A percentile compares a stretch with the other conserved stretches of the same genome.
phyloP scores from a whole-genome alignment of 2,113 vertebrate species.

The Leucoraja erinaceus region DNA sequence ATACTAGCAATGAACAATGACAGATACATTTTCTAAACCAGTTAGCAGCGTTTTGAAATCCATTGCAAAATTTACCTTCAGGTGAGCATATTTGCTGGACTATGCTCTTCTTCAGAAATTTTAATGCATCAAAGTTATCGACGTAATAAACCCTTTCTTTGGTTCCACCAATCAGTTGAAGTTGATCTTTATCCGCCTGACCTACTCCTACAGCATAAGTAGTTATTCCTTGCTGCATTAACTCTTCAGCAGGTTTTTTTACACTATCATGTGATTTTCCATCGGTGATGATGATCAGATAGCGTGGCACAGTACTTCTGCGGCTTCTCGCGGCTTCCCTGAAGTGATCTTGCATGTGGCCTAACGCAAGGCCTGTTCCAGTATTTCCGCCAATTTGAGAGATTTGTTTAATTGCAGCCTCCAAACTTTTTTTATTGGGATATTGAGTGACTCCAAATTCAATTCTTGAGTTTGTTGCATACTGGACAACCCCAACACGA shows the following conservation, averaged over 20 bases:
- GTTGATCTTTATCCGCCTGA: conserved; percentile 47
- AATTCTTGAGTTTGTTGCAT: conserved; percentile 42
- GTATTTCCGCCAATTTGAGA: conserved; percentile 56
- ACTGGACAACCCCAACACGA: conserved; percentile 68
- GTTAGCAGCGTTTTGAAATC: neutral
- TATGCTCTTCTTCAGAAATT: conserved; percentile 60
- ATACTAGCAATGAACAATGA: neutral
- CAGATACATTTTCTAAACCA: neutral
- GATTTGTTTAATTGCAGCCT: conserved; percentile 56
- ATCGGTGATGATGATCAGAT: conserved; percentile 72
- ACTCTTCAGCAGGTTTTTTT: conserved; percentile 50
- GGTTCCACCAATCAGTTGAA: conserved; percentile 57
- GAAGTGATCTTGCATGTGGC: conserved; percentile 57
- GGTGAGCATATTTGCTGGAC: conserved; percentile 65
- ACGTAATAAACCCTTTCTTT: conserved; percentile 60
- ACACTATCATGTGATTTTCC: conserved; percentile 63
- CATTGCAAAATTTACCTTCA: conserved; percentile 56
- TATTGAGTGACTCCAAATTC: conserved; percentile 58
- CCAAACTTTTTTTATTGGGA: conserved; percentile 45
- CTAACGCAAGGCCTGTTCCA: conserved; percentile 59
- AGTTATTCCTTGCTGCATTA: conserved; percentile 53
- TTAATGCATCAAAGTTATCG: conserved; percentile 66
- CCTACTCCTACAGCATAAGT: conserved; percentile 71
- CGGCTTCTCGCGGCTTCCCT: conserved; percentile 46
- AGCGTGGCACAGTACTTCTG: conserved; percentile 48